These are phyloP conservation scores for Notoglanidium macrostoma DNA, from an alignment of 2,797 vertebrate genomes.

Conservation along the genomic window DNA sequence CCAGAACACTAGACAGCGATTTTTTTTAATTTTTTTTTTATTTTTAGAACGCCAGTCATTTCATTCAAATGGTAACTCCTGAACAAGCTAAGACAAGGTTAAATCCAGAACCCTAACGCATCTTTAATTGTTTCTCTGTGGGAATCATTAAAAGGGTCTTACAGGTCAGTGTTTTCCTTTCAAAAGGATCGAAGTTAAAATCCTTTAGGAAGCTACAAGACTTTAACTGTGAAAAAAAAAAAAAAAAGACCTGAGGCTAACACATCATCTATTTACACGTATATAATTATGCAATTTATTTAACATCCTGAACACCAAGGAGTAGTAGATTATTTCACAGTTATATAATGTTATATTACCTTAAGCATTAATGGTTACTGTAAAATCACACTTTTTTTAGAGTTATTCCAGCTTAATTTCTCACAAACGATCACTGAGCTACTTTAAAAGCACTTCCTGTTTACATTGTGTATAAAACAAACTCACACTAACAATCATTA, in stretches of 20 bases:
- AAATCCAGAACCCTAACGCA: not conserved
- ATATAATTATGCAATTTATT: not conserved
- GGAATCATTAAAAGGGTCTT: not conserved
- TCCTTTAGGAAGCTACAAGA: not conserved
- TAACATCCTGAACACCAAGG: not conserved
- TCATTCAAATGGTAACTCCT: not conserved
- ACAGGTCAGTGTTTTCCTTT: not conserved
- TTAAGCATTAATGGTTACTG: not conserved
- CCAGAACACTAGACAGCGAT: not conserved
- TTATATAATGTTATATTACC: not conserved
- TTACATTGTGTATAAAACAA: not conserved
- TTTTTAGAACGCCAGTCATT: not conserved
- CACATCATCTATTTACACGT: not conserved
- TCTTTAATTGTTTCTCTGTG: not conserved
- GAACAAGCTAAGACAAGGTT: not conserved
- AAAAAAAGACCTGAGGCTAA: not conserved
- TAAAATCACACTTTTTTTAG: too few relatives aligned
- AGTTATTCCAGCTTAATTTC: not conserved
- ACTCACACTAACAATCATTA: not conserved
- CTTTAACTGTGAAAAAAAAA: not conserved
- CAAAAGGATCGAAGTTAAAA: not conserved
- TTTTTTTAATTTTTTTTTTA: not conserved
- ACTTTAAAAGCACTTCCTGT: not conserved
- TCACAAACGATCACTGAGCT: not conserved
- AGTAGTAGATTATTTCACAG: not conserved